Evolutionary conservation across 1,140 invertebrate genomes (phyloP).

Genomic region (Chrysomallon squamiferum): DNA sequence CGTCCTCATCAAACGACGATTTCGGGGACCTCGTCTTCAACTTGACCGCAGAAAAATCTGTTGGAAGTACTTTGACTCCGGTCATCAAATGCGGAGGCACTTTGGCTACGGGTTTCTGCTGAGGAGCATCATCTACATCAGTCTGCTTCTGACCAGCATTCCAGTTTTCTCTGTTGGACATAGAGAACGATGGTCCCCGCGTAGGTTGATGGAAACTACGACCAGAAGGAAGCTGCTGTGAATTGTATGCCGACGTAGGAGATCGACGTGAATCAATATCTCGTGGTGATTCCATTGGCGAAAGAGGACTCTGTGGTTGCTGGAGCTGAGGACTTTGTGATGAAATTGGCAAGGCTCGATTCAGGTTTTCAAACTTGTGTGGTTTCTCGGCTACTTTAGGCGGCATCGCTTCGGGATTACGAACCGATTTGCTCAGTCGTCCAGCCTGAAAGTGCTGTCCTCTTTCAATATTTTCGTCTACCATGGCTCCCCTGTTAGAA

Average conservation of each 20-base stretch:
- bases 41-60: conserved; percentile 22
- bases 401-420: background rate
- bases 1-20: background rate
- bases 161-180: conserved; percentile 42
- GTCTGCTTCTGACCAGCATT: background rate
- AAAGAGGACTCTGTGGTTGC: background rate
- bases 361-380: background rate
- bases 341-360: background rate
- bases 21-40: conserved; percentile 2
- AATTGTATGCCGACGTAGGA: background rate
- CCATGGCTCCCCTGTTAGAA: conserved; percentile 4
- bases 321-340: background rate
- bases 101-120: conserved; percentile 42
- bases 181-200: conserved; percentile 35
- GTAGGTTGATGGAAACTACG: background rate
- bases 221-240: background rate
- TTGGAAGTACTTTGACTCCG: conserved; percentile 37
- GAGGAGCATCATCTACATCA: conserved; percentile 8
- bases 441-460: no score
- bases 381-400: conserved; percentile 7
- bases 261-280: background rate
- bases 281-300: background rate
- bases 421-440: background rate
- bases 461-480: conserved; percentile 1
- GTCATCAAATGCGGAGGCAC: conserved; percentile 45